Conservation (phyloP, 2,888 invertebrate genomes). For the Eupithecia tripunctaria region DNA sequence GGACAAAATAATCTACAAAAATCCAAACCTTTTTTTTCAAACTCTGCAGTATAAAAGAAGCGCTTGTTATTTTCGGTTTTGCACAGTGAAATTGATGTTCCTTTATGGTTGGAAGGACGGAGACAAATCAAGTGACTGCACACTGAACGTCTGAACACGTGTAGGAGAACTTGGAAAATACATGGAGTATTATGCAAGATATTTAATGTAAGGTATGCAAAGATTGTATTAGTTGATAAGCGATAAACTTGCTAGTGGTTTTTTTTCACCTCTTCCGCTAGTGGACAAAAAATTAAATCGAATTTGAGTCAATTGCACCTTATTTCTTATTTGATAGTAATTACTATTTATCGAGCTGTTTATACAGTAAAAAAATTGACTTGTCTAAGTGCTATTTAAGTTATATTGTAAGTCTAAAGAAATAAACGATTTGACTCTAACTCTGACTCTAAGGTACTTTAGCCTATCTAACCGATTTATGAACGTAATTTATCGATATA, state of each 20-base stretch:
- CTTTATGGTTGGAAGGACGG: constrained; percentile 8
- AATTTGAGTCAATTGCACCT: no score
- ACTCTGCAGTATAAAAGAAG: neutral
- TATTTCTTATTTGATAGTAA: no score
- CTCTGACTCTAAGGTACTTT: no score
- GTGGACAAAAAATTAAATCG: no score
- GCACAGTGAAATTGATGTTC: constrained; percentile 21
- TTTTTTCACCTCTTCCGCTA: no score
- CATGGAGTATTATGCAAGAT: neutral
- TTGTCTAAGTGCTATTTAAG: no score
- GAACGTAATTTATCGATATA: neutral
- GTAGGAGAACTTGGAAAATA: neutral
- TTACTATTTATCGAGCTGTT: no score
- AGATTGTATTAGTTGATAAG: no score
- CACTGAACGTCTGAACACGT: constrained; percentile 15
- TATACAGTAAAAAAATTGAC: no score
- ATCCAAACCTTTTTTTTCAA: neutral
- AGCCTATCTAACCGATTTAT: neutral
- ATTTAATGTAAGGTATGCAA: neutral
- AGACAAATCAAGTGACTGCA: constrained; percentile 21
- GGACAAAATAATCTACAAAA: neutral
- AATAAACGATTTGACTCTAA: no score
- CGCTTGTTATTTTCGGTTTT: constrained; percentile 13
- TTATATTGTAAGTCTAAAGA: no score
- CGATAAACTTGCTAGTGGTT: no score